Base-by-base conservation (phyloP, 2,113 vertebrate genomes). In the Ictidomys tridecemlineatus region DNA sequence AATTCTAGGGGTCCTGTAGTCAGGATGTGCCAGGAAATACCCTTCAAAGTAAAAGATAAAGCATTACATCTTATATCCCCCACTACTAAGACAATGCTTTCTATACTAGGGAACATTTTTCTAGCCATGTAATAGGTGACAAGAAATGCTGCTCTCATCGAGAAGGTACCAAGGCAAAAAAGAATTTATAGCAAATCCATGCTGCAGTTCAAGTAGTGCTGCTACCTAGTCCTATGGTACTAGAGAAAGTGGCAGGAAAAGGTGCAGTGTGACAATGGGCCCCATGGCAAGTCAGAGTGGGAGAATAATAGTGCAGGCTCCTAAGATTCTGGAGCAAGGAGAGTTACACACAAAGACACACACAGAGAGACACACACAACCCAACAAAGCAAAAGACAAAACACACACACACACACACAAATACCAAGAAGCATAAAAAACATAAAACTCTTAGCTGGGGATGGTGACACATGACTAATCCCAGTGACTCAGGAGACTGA, bases 31-130 rank as follows among this genome's bases (percentile, higher is more conserved):
- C 63, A 79, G 37, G 11, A 14, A 37, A 79, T 74, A 76, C 3
- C 45, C 95, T 37, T 78, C 28, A 67, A 91, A 93, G 12, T 78
- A 82, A 91, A 88, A 74, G 67, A 78, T 5, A 63, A 67, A n/a
- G 26, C 24, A 61, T 74, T 70, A 22, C 39, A 65, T 53, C 45
- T 86, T 67, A 26, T 14, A 61, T 85, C 24, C 92, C 53, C 30
- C 24, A 17, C 8, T 74, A n/a, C 69, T 56, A 37, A 91, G 39
- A 73, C 1, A 67, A n/a, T 2, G 42, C 42, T 72, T 72, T 83
- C 78, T 32, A 89, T 39, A 77, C 26, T 70, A 67, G 67, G 84
- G 61, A 89, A 69, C 73, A 69, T 10, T 85, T 84, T n/a, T 78
- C 24, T 28, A 95, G 34, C 3, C 56, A 74, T 53, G 72, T 18